Evolutionary conservation across 2,797 vertebrate species (phyloP), one percentile per base, ranked within the genome.

Genomic region (Podargus strigoides): DNA sequence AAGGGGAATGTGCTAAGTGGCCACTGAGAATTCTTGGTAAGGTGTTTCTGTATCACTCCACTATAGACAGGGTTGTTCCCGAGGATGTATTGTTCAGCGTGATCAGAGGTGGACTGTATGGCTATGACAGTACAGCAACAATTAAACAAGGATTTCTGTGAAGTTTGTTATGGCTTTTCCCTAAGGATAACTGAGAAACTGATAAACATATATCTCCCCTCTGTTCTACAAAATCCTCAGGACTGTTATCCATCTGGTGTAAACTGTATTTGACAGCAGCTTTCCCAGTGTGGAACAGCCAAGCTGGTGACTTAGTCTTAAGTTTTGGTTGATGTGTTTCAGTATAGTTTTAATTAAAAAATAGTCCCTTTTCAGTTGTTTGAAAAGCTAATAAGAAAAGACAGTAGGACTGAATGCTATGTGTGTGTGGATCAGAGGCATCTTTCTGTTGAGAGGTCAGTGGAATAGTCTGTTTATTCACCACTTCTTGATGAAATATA

Each of bases 1-100:
- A 86, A 86, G 79, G 73, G 72, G 76, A 92, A 64, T 89, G 85
- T 83, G 87, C 50, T 69, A 70, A 92, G 80, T 66, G 67, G 69
- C 55, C 80, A 84, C 66, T 59, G 69, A 91, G 89, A 94, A 75
- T 85, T 82, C 63, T 73, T 79, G 59, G 47, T 39, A 59, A 91
- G 49, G 44, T 36, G 93, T 72, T 88, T 78, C 77, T 28, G 2
- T 41, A 36, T 66, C 69, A 32, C 32, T 75, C 27, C 56, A 1
- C 24, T 30, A 5, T 7, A 73, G 52, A 52, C 34, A 26, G 26
- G 47, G 66, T 42, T 63, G 63, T 78, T 92, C 55, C 70, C 52
- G 77, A 84, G 39, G 46, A 28, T 53, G 22, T 26, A 14, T 12
- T 70, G 74, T 49, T 91, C 47, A 53, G 0, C 28, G 9, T 6